These are phyloP conservation scores for Saguinus imperator DNA, from an alignment of 2,113 vertebrate genomes.

Conservation along the genomic window DNA sequence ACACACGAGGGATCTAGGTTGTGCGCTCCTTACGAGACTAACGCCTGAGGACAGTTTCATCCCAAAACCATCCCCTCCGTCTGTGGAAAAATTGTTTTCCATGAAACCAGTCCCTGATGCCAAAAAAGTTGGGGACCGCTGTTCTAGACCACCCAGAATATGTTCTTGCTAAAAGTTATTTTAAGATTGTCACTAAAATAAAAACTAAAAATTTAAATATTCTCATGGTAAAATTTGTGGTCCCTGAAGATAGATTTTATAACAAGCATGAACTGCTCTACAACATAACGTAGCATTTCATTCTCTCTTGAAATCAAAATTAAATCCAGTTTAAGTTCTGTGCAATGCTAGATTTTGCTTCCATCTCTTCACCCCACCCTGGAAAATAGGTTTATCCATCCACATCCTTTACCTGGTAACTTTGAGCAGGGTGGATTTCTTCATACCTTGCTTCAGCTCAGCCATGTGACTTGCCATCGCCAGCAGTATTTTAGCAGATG, in stretches of 20 bases:
- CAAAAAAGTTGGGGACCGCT: too few species aligned
- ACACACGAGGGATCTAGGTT: too few species aligned
- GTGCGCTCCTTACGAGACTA: too few species aligned
- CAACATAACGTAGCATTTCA: slow-evolving; percentile 44
- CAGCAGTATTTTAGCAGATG: neutral
- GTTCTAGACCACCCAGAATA: neutral
- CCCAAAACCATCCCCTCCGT: too few species aligned
- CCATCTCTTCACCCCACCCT: neutral
- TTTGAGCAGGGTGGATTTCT: neutral
- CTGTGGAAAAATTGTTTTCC: too few species aligned
- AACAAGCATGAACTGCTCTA: neutral
- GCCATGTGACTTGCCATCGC: neutral
- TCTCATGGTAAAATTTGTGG: slow-evolving; percentile 44
- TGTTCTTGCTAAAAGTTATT: slow-evolving; percentile 34
- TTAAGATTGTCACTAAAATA: slow-evolving; percentile 53
- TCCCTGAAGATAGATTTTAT: slow-evolving; percentile 50
- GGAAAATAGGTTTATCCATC: neutral
- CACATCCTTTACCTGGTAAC: neutral
- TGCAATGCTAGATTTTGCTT: neutral
- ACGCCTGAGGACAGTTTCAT: too few species aligned
- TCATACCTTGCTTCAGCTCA: neutral
- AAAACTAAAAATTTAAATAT: slow-evolving; percentile 65
- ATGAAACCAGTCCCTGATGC: too few species aligned
- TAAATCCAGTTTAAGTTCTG: slow-evolving; percentile 34
- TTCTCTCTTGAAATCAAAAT: slow-evolving; percentile 53